These are phyloP conservation scores for Cerastoderma edule DNA, from an alignment of 2,888 invertebrate species.

Conservation along the genomic window DNA sequence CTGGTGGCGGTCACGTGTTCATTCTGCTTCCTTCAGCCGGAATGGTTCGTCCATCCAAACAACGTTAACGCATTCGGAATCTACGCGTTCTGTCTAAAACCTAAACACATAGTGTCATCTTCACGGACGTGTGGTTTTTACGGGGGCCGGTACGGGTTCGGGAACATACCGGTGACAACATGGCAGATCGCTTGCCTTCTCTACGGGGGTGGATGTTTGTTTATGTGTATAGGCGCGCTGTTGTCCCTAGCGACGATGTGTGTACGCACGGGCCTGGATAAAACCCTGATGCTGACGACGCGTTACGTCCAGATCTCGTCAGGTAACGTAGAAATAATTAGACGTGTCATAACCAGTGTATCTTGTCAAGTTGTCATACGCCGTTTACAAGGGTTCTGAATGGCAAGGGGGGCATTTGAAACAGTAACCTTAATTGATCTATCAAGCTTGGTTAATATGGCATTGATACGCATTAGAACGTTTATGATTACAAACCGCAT, in stretches of 20 bases:
- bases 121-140: conserved; percentile 70
- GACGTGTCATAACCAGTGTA: too few species aligned
- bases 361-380: background rate
- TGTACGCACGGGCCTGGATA: conserved; percentile 69
- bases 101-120: conserved; percentile 25
- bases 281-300: conserved; percentile 72
- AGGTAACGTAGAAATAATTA: conserved; percentile 77
- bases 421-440: too few species aligned
- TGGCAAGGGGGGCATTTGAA: too few species aligned
- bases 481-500: too few species aligned
- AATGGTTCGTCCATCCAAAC: conserved; percentile 82
- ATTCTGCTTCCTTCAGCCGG: conserved; percentile 83
- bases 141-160: conserved; percentile 75
- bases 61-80: conserved; percentile 75
- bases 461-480: too few species aligned
- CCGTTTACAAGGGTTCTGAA: too few species aligned
- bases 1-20: conserved; percentile 82
- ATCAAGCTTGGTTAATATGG: too few species aligned
- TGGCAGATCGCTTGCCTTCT: conserved; percentile 82
- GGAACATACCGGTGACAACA: conserved; percentile 75
- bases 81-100: conserved; percentile 72
- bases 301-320: conserved; percentile 79
- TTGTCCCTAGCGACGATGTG: conserved; percentile 75
- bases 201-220: conserved; percentile 80
- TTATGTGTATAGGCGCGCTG: conserved; percentile 78